Evolutionary conservation across 2,113 vertebrate genomes (phyloP).

Genomic region (Petrocephalus zakoni): DNA sequence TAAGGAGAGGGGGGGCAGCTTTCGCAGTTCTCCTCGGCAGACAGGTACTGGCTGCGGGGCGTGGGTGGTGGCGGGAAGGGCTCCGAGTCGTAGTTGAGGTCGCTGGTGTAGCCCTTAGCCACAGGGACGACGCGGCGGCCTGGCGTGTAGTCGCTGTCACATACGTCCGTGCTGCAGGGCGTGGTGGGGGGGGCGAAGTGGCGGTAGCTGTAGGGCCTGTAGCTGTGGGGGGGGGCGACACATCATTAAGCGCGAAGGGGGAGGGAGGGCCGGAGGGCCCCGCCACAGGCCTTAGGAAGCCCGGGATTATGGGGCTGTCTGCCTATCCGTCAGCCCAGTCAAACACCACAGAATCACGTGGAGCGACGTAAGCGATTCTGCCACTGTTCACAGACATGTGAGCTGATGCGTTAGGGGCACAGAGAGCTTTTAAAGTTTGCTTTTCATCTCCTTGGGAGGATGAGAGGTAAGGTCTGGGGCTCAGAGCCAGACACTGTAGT

Average conservation of each 20-base stretch:
- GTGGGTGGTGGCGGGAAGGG: constrained; percentile 91
- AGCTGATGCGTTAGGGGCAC: not conserved
- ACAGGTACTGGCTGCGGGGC: constrained; percentile 92
- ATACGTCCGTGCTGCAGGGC: constrained; percentile 95
- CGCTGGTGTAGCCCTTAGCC: constrained; percentile 85
- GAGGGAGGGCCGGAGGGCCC: not conserved
- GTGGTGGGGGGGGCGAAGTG: constrained; percentile 95
- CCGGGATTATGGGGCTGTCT: not conserved
- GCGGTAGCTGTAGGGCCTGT: constrained; percentile 87
- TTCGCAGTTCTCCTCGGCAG: constrained; percentile 94
- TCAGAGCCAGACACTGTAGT: constrained; percentile 23
- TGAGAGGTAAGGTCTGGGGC: not conserved
- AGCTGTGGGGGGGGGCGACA: constrained; percentile 54
- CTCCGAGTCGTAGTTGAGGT: constrained; percentile 96
- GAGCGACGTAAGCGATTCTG: not conserved
- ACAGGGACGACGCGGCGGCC: constrained; percentile 65
- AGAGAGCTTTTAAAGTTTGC: not conserved
- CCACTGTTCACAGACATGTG: not conserved
- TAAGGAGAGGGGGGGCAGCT: constrained; percentile 93
- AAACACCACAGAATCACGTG: not conserved
- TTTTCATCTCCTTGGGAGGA: constrained; percentile 23
- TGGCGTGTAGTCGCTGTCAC: constrained; percentile 93
- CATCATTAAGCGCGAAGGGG: not conserved
- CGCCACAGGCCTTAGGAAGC: not conserved
- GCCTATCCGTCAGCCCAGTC: not conserved